phyloP scores from a whole-genome alignment of 64 coral and sea anemone species.

The Acropora yongei region DNA sequence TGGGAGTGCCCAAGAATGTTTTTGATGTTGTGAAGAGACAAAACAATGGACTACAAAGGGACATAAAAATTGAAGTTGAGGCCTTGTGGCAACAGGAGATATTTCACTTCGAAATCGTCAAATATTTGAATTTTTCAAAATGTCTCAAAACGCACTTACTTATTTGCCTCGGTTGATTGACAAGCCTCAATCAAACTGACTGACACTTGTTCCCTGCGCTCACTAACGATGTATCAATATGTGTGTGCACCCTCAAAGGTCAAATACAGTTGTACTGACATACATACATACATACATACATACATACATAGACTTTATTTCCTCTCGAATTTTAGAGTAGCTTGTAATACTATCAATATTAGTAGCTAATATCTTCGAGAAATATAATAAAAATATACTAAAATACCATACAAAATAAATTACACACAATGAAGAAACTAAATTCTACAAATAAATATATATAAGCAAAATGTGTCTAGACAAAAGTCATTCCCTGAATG shows the following conservation, averaged over 20 bases:
- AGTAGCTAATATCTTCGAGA: too few relatives aligned
- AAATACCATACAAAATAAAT: too few relatives aligned
- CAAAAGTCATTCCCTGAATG: too few relatives aligned
- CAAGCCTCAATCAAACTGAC: conserved; percentile 34
- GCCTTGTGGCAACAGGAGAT: not conserved
- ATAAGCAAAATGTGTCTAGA: too few relatives aligned
- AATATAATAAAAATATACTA: too few relatives aligned
- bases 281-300: too few relatives aligned
- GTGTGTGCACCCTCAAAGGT: not conserved
- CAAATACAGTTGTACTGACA: conserved; percentile 1
- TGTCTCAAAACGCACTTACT: not conserved
- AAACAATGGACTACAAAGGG: not conserved
- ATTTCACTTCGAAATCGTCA: conserved; percentile 1
- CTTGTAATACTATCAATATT: too few relatives aligned
- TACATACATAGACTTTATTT: too few relatives aligned
- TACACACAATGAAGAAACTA: too few relatives aligned
- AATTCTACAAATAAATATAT: too few relatives aligned
- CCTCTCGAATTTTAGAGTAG: too few relatives aligned
- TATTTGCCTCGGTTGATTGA: not conserved
- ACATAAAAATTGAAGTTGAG: not conserved
- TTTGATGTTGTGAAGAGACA: not conserved
- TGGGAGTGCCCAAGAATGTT: not conserved
- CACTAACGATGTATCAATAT: conserved; percentile 5
- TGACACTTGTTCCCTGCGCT: not conserved
- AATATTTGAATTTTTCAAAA: not conserved